These are phyloP conservation scores for Mythimna impura DNA, from an alignment of 2,888 invertebrate species.

Conservation along the genomic window DNA sequence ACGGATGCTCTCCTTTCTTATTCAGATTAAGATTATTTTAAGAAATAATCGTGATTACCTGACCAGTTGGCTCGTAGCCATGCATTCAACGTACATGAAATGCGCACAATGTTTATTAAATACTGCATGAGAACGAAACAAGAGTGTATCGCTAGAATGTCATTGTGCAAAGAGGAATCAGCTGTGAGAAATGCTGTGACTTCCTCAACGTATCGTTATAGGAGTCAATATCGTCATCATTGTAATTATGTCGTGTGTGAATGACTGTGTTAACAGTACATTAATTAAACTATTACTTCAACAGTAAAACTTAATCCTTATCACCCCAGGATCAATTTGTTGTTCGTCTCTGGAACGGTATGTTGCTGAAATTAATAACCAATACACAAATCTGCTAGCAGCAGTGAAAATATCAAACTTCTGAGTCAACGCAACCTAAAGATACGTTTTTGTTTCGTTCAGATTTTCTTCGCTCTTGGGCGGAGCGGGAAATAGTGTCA, in stretches of 20 bases:
- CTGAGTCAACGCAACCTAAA: too few relatives aligned
- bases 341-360: too few relatives aligned
- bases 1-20: too few relatives aligned
- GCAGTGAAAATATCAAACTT: too few relatives aligned
- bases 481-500: too few relatives aligned
- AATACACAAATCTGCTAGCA: too few relatives aligned
- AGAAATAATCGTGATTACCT: conserved; percentile 10
- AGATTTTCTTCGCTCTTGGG: too few relatives aligned
- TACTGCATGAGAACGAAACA: conserved; percentile 19
- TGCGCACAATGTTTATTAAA: conserved; percentile 40
- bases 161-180: conserved; percentile 24
- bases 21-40: conserved; percentile 23
- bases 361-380: too few relatives aligned
- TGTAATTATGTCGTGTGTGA: background rate
- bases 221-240: background rate
- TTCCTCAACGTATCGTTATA: background rate
- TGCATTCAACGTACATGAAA: conserved; percentile 10
- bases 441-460: too few relatives aligned
- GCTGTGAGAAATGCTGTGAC: conserved; percentile 33
- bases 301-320: too few relatives aligned
- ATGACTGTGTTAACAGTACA: conserved; percentile 2
- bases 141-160: conserved; percentile 4
- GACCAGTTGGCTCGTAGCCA: conserved; percentile 24
- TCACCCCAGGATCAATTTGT: too few relatives aligned
- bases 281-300: too few relatives aligned